phyloP scores from a whole-genome alignment of 2,888 invertebrate species.

The Allolobophora icterica region DNA sequence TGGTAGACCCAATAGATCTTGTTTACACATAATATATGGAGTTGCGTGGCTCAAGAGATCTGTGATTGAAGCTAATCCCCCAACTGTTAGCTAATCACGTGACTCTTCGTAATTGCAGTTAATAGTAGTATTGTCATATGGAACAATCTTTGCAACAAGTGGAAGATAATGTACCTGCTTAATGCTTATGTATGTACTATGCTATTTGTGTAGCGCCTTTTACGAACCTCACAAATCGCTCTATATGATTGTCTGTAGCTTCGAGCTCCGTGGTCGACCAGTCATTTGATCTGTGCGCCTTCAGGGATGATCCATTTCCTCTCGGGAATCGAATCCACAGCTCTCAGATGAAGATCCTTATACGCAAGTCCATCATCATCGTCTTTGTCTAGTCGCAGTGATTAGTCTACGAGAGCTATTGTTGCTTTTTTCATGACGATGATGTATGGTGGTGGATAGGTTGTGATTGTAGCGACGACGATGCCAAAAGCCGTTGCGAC shows the following conservation, averaged over 20 bases:
- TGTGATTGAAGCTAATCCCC: no score
- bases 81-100: no score
- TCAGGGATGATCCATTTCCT: conserved; percentile 34
- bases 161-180: no score
- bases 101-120: no score
- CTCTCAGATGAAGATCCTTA: conserved; percentile 22
- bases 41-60: no score
- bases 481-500: neutral
- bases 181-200: no score
- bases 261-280: conserved; percentile 37
- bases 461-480: neutral
- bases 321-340: conserved; percentile 30
- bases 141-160: no score
- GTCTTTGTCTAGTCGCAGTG: neutral
- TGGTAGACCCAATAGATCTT: no score
- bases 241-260: conserved; percentile 27
- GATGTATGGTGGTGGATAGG: neutral
- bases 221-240: neutral
- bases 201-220: no score
- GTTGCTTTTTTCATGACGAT: neutral
- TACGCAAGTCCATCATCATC: neutral
- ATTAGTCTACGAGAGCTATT: neutral
- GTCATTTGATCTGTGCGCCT: conserved; percentile 36
- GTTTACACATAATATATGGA: no score
- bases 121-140: no score